Conservation (phyloP, 64 coral and sea anemone species). For the Acropora tenuis region DNA sequence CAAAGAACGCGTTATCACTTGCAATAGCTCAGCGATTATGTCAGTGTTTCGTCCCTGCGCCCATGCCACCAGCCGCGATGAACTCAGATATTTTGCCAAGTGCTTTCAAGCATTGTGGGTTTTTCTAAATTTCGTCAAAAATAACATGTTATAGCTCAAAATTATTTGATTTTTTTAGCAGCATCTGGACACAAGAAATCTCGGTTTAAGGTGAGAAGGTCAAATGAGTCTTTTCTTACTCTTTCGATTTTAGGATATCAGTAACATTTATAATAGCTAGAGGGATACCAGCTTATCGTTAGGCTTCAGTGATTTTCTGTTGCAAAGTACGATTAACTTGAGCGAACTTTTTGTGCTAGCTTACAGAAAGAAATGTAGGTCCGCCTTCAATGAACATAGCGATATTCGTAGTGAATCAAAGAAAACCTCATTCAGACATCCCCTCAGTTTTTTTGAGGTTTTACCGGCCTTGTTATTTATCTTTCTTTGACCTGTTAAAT, state of each 20-base stretch:
- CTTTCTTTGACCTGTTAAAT: background rate
- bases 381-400: background rate
- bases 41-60: conserved; percentile 1
- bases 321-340: background rate
- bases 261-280: background rate
- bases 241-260: background rate
- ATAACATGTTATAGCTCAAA: conserved; percentile 27
- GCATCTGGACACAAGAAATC: conserved; percentile 20
- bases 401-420: background rate
- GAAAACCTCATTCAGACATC: no score
- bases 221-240: background rate
- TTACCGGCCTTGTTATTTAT: background rate
- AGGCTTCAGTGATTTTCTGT: conserved; percentile 19
- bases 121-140: background rate
- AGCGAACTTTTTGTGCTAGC: background rate
- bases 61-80: conserved; percentile 28
- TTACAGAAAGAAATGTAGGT: background rate
- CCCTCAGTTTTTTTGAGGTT: no score
- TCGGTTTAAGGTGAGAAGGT: background rate
- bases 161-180: background rate
- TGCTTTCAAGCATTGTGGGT: conserved; percentile 32
- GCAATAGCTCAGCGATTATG: conserved; percentile 24
- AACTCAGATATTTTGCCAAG: conserved; percentile 39
- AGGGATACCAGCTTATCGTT: conserved; percentile 7
- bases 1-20: background rate